Evolutionary conservation across 2,113 vertebrate species (phyloP), one percentile per base, ranked within the genome.

Genomic region (Hippocampus abdominalis): DNA sequence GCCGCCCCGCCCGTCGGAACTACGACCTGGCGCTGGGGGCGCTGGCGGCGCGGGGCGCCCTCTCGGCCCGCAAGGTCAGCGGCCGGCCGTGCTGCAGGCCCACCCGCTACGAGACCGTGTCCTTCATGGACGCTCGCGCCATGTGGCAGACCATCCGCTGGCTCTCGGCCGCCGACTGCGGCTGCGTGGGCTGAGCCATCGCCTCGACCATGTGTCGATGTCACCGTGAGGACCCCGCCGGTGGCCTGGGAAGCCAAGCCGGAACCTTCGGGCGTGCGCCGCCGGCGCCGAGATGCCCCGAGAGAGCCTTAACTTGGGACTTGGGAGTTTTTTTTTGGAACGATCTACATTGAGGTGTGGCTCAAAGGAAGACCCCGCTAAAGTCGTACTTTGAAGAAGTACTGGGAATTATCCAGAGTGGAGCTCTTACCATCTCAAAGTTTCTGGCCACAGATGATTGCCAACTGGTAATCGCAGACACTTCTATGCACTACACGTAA

Each of bases 41-140:
- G 72, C 83, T 97, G 48, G 86, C 93, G 74, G 80, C 77, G 54
- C 78, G 91, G 1, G 85, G 92, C 63, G 83, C 86, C 66, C 89
- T 95, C 15, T 0, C 79, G 1, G 73, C 83, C 21, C 84, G 81
- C 27, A 92, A 88, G 1, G 84, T 93, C 68, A 93, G 90, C 79
- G 59, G 76, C 49, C 90, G 93, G 51, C 95, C 95, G 42, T 97
- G 96, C 87, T 97, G 96, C 87, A 93, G 95, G 21, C 96, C 96
- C 46, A 94, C 91, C 1, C 91, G 85, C 84, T 97, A 94, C 1
- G 94, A 95, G 81, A 90, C 93, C 0, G 91, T 96, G 76, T 92
- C 94, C 72, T 98, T 98, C 89, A 96, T 97, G 95, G 94, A 97
- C 8, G 83, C 92, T 29, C 90, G 92, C 81, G 94, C 94, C 74